Evolutionary conservation across 2,888 invertebrate species (phyloP).

Genomic region (Tipula helvola): DNA sequence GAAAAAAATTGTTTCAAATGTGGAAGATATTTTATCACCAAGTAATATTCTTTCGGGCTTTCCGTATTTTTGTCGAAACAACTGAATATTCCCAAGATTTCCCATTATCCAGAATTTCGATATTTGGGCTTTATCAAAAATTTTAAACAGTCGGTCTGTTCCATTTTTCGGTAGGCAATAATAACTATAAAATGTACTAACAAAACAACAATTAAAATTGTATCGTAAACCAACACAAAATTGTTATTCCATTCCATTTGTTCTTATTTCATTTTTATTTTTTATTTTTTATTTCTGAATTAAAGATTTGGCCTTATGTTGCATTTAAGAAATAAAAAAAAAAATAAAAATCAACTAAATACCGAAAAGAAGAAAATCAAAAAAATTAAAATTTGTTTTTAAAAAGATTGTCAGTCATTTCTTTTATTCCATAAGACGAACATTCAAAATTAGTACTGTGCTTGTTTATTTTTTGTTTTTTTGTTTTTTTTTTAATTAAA

Average conservation of each 20-base stretch:
- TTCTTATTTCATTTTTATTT: neutral
- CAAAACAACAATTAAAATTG: neutral
- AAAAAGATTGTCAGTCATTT: neutral
- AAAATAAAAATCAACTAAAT: neutral
- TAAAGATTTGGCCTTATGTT: neutral
- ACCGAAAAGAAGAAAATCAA: neutral
- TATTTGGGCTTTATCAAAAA: no score
- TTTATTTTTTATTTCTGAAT: neutral
- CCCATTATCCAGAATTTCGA: no score
- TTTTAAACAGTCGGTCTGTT: no score
- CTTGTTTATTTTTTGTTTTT: neutral
- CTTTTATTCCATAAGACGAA: neutral
- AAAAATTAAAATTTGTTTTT: neutral
- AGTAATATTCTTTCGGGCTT: no score
- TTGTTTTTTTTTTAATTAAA: neutral
- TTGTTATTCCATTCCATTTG: neutral
- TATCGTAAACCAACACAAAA: neutral
- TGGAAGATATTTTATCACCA: no score
- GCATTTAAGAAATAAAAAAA: neutral
- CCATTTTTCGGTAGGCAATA: no score
- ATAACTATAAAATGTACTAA: neutral
- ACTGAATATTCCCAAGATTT: no score
- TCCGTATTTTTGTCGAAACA: no score
- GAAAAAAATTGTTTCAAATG: no score
- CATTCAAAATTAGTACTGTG: neutral